A percentile compares a stretch with the other conserved stretches of the same genome.
phyloP scores from a whole-genome alignment of 2,797 vertebrate genomes.

The Ateles fusciceps region DNA sequence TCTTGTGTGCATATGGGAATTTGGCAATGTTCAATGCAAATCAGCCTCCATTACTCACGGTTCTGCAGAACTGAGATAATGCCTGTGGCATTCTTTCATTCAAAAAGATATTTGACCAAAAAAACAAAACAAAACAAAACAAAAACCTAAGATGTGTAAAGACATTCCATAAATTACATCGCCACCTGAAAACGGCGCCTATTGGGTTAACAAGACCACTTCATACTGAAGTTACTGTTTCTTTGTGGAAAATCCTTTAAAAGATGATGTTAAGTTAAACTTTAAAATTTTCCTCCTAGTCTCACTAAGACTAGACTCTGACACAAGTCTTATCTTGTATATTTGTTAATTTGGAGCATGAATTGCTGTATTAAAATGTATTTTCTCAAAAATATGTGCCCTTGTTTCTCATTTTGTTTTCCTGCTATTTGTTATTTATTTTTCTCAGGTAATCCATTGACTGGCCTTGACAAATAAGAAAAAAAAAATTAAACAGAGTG shows the following conservation, averaged over 20 bases:
- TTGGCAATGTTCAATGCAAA: neutral
- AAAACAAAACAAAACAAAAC: neutral
- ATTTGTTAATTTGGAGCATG: neutral
- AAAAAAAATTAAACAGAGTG: neutral
- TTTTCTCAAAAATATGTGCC: neutral
- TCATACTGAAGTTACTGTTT: neutral
- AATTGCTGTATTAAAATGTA: neutral
- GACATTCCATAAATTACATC: neutral
- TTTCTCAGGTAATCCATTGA: neutral
- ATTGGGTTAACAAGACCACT: neutral
- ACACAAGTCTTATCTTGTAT: neutral
- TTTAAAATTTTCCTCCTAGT: neutral
- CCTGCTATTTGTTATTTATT: neutral
- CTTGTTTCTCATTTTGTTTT: neutral
- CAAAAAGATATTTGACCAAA: neutral
- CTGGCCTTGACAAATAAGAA: neutral
- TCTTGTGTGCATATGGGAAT: neutral
- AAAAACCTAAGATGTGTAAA: neutral
- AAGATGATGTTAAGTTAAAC: accelerated
- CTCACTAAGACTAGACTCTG: neutral
- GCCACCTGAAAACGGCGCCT: accelerated
- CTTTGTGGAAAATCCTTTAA: neutral
- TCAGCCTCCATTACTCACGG: neutral
- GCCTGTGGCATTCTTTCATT: neutral
- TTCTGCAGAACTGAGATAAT: neutral